These are phyloP conservation scores for Polyploca ridens DNA, from an alignment of 2,888 invertebrate species.

Conservation along the genomic window DNA sequence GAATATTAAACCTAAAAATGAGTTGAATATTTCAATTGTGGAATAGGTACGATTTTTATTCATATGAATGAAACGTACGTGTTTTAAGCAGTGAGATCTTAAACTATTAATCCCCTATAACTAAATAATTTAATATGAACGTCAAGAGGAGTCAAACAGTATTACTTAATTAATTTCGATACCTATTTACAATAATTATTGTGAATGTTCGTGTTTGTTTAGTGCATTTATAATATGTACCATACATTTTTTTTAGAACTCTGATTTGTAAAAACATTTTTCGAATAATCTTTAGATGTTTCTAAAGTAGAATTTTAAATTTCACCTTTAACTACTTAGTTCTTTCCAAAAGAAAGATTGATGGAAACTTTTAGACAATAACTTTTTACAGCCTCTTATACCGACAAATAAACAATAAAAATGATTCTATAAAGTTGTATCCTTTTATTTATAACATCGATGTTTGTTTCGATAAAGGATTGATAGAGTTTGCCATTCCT, in stretches of 20 bases:
- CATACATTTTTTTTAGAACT: slow-evolving; percentile 29
- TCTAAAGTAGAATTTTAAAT: slow-evolving; percentile 53
- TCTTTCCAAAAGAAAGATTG: slow-evolving; percentile 66
- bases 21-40: background rate
- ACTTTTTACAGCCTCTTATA: slow-evolving; percentile 81
- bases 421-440: slow-evolving; percentile 67
- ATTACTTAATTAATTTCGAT: slow-evolving; percentile 80
- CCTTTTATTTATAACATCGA: slow-evolving; percentile 51
- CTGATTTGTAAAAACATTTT: slow-evolving; percentile 38
- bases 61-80: too few relatives aligned
- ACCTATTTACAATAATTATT: slow-evolving; percentile 63
- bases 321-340: slow-evolving; percentile 49
- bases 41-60: background rate
- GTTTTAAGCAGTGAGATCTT: background rate
- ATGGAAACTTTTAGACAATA: slow-evolving; percentile 80
- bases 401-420: slow-evolving; percentile 74
- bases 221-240: slow-evolving; percentile 58
- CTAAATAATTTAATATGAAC: slow-evolving; percentile 49
- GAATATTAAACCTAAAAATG: too few relatives aligned
- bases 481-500: too few relatives aligned
- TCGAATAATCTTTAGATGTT: slow-evolving; percentile 48
- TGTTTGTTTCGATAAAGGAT: too few relatives aligned
- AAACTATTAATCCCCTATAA: slow-evolving; percentile 34
- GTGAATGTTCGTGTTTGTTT: slow-evolving; percentile 52
- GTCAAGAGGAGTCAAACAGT: slow-evolving; percentile 75